Percentiles rank a stretch among this genome's conserved stretches.
phyloP scores from a whole-genome alignment of 2,113 vertebrate species.

The Cinclus cinclus region DNA sequence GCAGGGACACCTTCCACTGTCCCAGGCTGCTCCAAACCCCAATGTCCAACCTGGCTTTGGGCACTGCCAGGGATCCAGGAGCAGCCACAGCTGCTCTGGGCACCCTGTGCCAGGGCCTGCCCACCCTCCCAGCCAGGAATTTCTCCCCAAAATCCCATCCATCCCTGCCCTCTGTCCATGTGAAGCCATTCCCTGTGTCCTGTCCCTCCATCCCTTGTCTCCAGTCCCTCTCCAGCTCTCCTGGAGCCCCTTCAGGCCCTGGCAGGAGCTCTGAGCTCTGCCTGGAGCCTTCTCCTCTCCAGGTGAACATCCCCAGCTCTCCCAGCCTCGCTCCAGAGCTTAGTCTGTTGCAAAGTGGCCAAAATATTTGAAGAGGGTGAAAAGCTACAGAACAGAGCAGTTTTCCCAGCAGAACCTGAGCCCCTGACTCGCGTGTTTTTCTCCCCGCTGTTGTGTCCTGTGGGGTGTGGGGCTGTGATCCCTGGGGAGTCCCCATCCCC shows the following conservation, averaged over 20 bases:
- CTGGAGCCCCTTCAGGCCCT: not conserved
- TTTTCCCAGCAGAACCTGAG: not conserved
- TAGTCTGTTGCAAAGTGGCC: not conserved
- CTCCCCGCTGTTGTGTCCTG: accelerated
- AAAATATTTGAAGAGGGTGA: not conserved
- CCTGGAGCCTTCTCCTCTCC: not conserved
- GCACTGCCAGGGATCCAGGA: not conserved
- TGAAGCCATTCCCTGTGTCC: not conserved
- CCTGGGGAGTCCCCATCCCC: too few relatives aligned
- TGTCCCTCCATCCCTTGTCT: not conserved
- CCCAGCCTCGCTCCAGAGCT: not conserved
- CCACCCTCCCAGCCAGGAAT: accelerated
- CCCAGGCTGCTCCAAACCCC: not conserved
- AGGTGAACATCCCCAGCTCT: not conserved
- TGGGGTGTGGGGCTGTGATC: accelerated
- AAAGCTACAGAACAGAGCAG: accelerated
- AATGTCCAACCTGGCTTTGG: not conserved
- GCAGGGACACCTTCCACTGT: not conserved
- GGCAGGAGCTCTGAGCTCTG: not conserved
- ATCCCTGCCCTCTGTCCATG: accelerated
- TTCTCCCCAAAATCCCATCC: not conserved
- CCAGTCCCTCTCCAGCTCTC: not conserved
- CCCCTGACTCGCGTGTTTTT: accelerated
- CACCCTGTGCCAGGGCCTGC: not conserved
- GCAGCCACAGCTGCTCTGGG: not conserved